These are phyloP conservation scores for Drosophila arawakana DNA, from an alignment of 1,140 invertebrate species.

Conservation along the genomic window DNA sequence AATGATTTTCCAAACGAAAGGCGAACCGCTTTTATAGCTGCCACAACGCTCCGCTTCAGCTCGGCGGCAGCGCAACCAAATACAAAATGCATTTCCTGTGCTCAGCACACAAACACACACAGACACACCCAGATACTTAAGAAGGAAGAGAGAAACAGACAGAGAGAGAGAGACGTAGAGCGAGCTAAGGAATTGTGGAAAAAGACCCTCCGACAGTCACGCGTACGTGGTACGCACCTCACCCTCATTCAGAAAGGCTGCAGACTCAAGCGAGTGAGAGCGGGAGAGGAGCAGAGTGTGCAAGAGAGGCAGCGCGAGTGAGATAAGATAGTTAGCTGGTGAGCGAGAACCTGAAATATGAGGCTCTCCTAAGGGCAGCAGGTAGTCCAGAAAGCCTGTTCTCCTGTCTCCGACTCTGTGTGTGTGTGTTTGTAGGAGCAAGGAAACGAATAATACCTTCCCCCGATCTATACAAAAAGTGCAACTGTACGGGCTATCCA, in stretches of 20 bases:
- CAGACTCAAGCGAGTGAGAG: constrained; percentile 32
- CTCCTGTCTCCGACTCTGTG: background rate
- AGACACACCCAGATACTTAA: constrained; percentile 21
- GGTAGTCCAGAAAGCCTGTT: constrained; percentile 56
- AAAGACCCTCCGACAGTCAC: constrained; percentile 63
- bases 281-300: constrained; percentile 6
- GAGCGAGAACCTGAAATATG: constrained; percentile 76
- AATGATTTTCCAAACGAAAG: constrained; percentile 76
- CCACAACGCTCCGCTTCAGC: constrained; percentile 17
- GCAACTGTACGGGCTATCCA: constrained; percentile 65
- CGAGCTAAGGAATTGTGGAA: constrained; percentile 39
- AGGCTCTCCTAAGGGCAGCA: constrained; percentile 57
- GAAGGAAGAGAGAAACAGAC: constrained; percentile 41
- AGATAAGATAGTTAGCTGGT: constrained; percentile 39
- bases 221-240: constrained; percentile 67
- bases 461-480: constrained; percentile 55
- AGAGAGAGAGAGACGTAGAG: constrained; percentile 38
- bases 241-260: constrained; percentile 53
- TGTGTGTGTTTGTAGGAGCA: constrained; percentile 41
- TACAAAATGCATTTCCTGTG: constrained; percentile 81
- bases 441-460: constrained; percentile 73
- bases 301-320: constrained; percentile 9
- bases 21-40: constrained; percentile 76
- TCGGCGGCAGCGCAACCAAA: constrained; percentile 34
- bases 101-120: constrained; percentile 36